Evolutionary conservation across 2,113 vertebrate species (phyloP).

Genomic region (Fregata magnificens): DNA sequence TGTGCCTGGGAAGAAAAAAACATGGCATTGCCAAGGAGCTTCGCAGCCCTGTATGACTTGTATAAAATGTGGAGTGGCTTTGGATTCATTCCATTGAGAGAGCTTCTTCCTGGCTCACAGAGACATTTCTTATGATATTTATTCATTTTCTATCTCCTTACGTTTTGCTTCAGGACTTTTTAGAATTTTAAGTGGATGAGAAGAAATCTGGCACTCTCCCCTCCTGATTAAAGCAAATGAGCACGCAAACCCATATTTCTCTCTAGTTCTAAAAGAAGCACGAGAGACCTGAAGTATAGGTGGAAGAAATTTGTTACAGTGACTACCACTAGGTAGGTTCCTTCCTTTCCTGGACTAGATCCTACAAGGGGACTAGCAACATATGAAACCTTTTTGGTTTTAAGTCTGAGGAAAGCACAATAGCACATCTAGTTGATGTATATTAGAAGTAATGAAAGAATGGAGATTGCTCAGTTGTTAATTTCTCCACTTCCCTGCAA

Average conservation of each 20-base stretch:
- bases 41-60: slow-evolving; percentile 14
- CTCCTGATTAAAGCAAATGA: not conserved
- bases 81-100: slow-evolving; percentile 12
- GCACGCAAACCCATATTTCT: not conserved
- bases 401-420: not conserved
- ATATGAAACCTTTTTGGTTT: not conserved
- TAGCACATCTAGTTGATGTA: not conserved
- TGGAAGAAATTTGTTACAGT: not conserved
- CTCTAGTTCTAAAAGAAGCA: not conserved
- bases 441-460: not conserved
- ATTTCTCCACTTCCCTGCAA: not conserved
- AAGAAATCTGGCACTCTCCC: not conserved
- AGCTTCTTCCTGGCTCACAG: slow-evolving; percentile 6
- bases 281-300: not conserved
- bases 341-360: not conserved
- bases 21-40: not conserved
- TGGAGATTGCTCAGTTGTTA: not conserved
- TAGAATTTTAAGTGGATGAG: not conserved
- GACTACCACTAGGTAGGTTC: not conserved
- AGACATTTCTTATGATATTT: slow-evolving; percentile 1
- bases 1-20: slow-evolving; percentile 21
- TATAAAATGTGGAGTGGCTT: slow-evolving; percentile 25
- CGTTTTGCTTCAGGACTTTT: not conserved
- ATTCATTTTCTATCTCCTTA: slow-evolving; percentile 20
- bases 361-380: not conserved